Base-by-base conservation (phyloP, 2,888 invertebrate genomes). In the Ferrisia virgata region DNA sequence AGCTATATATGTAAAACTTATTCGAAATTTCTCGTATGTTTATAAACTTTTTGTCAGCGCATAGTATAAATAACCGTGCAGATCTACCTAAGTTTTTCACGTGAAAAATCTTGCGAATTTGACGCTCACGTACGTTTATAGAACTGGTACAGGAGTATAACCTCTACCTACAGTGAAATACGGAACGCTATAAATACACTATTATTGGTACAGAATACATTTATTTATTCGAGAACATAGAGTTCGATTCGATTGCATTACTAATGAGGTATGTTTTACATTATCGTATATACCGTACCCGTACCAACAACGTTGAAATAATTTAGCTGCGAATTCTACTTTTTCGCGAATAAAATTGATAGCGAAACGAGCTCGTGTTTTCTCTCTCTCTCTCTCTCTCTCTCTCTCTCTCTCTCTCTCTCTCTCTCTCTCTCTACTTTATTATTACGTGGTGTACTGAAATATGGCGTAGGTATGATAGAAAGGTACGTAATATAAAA, bases 231-330 rank as follows among this genome's bases (percentile, higher is more conserved):
- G 64, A 64, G 64, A 64, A 64, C 9, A 64, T 64, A 6, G 64
- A 64, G 13, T 64, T 64, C 64, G 64, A 31, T 64, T 64, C 64
- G 64, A 31, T 36, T n/a, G 72, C 9, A 76, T 33, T 76, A 76
- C 72, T 76, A 76, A 76, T 76, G 72, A 76, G 33, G 72, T 76
- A 76, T 76, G 18, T 76, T 76, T 36, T 33, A 36, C 72, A 36
- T 76, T 76, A 36, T 28, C 6, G 39, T 8, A 39, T 39, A 39
- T n/a, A 39, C 11, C 6, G 11, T 39, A 8, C 39, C 6, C 39
- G 39, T 5, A 39, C n/a, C n/a, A n/a, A n/a, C n/a, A n/a, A 47
- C 47, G 18, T n/a, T 18, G n/a, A 8, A 53, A 53, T 53, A 53
- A 53, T 53, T 53, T 18, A 53, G 53, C 22, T 0, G 5, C 9